Evolutionary conservation across 2,888 invertebrate species (phyloP), one percentile per base, ranked within the genome.

Genomic region (Argyresthia albistria): DNA sequence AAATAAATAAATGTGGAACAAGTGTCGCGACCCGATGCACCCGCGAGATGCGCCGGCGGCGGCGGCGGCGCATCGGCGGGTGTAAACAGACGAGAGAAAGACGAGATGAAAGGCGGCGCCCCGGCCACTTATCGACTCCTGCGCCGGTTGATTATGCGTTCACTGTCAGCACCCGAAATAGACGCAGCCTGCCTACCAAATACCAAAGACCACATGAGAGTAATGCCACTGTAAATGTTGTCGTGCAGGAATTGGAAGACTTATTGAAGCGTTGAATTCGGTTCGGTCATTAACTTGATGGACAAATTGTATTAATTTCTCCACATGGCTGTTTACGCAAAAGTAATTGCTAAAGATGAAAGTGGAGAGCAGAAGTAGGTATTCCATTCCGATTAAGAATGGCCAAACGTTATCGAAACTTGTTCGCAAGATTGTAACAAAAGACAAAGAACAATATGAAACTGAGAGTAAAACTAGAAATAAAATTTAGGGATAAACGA

Each of bases 101-200:
- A 60, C 58, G 67, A 83, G 80, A 81, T 82, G 83, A 82, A 81
- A 84, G 86, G 74, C 65, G 73, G 76, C 76, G 76, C 78, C 65
- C 46, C 73, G 64, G 65, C 76, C 80, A 84, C 86, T 86, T 86
- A 86, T 83, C 81, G 73, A 73, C 75, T 70, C 65, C 70, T 76
- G 72, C 76, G 71, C 73, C 76, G 72, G 72, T 73, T 73, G 78
- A 78, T 78, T 77, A 79, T 74, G 69, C 67, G 69, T 67, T 66
- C 66, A 75, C 74, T 78, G 82, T 84, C 83, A 82, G 69, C 79
- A 76, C 69, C 76, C 77, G 67, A 82, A 84, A 87, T 84, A 86
- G 80, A 80, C 65, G 62, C 67, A 68, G 65, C 75, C 66, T 37
- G 46, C 46, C 49, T 49, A 49, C 46, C 51, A 39, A 48, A 54